Evolutionary conservation across 1,140 invertebrate species (phyloP).

Genomic region (Drosophila equinoxialis): DNA sequence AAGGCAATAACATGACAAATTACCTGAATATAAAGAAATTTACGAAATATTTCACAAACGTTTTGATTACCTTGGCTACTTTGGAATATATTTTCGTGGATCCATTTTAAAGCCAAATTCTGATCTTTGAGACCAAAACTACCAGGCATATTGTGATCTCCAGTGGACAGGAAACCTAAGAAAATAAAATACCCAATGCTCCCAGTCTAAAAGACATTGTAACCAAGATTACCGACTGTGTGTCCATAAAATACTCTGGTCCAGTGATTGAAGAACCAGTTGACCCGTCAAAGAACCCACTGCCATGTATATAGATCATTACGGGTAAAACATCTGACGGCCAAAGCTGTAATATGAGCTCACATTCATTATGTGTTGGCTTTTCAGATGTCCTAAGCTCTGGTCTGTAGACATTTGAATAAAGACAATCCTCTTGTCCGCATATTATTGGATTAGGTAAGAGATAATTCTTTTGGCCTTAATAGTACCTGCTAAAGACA

Average conservation of each 20-base stretch:
- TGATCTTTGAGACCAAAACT: slow-evolving; percentile 86
- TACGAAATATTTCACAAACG: slow-evolving; percentile 63
- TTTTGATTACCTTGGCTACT: slow-evolving; percentile 49
- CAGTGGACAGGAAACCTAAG: slow-evolving; percentile 74
- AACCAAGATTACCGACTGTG: slow-evolving; percentile 59
- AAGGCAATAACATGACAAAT: too few species aligned
- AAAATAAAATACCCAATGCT: slow-evolving; percentile 45
- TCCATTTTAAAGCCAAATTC: slow-evolving; percentile 83
- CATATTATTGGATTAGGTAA: slow-evolving; percentile 43
- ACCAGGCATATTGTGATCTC: slow-evolving; percentile 77
- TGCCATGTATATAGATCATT: slow-evolving; percentile 83
- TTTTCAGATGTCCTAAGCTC: slow-evolving; percentile 7
- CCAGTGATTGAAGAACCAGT: slow-evolving; percentile 59
- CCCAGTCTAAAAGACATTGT: slow-evolving; percentile 65
- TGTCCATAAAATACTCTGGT: slow-evolving; percentile 82
- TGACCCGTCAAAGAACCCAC: slow-evolving; percentile 80
- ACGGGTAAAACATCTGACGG: slow-evolving; percentile 65
- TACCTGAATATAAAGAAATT: background rate
- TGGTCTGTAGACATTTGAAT: slow-evolving; percentile 86
- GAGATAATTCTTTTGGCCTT: background rate
- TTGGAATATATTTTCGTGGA: slow-evolving; percentile 35
- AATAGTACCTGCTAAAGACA: too few species aligned
- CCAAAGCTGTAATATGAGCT: too few species aligned
- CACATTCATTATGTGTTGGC: too few species aligned
- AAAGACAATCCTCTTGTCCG: slow-evolving; percentile 86